These are phyloP conservation scores for Hippocampus barbouri DNA, from an alignment of 2,113 vertebrate species.

Conservation along the genomic window DNA sequence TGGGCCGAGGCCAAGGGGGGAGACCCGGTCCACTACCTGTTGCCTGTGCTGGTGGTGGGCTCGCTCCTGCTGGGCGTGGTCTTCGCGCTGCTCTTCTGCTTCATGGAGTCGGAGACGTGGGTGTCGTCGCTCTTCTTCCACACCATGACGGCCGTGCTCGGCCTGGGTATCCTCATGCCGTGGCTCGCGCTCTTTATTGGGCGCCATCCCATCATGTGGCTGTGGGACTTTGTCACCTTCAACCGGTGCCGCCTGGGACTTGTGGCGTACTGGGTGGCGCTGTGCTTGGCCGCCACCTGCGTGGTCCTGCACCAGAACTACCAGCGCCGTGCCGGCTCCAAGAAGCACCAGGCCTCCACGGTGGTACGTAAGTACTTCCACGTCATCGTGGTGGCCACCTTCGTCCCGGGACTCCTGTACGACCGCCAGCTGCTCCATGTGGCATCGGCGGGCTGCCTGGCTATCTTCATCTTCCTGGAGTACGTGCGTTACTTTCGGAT, in stretches of 20 bases:
- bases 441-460: slow-evolving; percentile 83
- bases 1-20: slow-evolving; percentile 77
- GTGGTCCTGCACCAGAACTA: slow-evolving; percentile 89
- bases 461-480: slow-evolving; percentile 84
- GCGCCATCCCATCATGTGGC: slow-evolving; percentile 88
- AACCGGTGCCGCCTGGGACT: slow-evolving; percentile 80
- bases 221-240: slow-evolving; percentile 82
- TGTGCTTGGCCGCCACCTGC: slow-evolving; percentile 73
- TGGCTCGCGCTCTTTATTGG: slow-evolving; percentile 91
- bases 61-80: slow-evolving; percentile 85
- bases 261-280: slow-evolving; percentile 82
- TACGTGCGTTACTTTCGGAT: slow-evolving; percentile 91
- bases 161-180: slow-evolving; percentile 86
- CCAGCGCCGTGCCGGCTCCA: slow-evolving; percentile 78
- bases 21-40: slow-evolving; percentile 86
- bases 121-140: slow-evolving; percentile 95
- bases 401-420: slow-evolving; percentile 84
- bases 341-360: slow-evolving; percentile 89
- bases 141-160: slow-evolving; percentile 87
- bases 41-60: slow-evolving; percentile 84
- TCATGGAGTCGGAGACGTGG: slow-evolving; percentile 95
- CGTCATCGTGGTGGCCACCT: slow-evolving; percentile 88
- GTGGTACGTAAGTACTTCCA: slow-evolving; percentile 92
- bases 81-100: slow-evolving; percentile 87
- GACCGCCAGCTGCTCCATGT: slow-evolving; percentile 86